A percentile compares a stretch with the other conserved stretches of the same genome.
Evolutionary conservation across 35 echinoderm and acorn worm species (phyloP).

Genomic region (Ophiothrix spiculata): DNA sequence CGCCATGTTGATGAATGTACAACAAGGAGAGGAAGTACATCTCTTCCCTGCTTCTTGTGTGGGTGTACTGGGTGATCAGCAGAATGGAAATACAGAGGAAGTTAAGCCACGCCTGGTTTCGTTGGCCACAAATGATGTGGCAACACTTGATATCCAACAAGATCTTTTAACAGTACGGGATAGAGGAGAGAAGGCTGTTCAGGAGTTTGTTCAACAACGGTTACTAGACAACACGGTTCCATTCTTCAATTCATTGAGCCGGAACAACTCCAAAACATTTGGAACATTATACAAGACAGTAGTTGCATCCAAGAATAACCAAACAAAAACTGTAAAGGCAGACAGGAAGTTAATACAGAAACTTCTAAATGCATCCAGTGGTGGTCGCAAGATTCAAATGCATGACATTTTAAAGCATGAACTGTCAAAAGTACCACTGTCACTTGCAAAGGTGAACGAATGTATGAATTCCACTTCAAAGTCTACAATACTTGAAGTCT

Average conservation of each 20-base stretch:
- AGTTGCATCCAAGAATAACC: background rate
- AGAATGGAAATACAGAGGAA: background rate
- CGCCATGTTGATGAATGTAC: background rate
- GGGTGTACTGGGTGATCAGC: background rate
- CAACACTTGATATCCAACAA: background rate
- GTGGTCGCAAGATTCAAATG: background rate
- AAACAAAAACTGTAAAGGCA: background rate
- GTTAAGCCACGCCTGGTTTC: background rate
- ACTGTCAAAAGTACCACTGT: background rate
- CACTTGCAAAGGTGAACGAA: background rate
- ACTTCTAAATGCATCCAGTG: background rate
- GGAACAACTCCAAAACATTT: background rate
- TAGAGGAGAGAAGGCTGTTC: background rate
- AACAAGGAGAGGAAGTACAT: background rate
- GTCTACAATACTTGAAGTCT: background rate
- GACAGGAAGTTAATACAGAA: background rate
- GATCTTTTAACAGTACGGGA: background rate
- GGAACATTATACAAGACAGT: background rate
- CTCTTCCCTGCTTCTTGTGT: background rate
- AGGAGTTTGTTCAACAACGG: background rate
- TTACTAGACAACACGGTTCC: background rate
- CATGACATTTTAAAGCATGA: conserved; percentile 4
- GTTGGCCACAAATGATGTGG: background rate
- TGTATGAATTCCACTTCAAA: background rate
- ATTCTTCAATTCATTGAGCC: background rate